These are phyloP conservation scores for Lomographa bimaculata DNA, from an alignment of 2,888 invertebrate genomes.

Conservation along the genomic window DNA sequence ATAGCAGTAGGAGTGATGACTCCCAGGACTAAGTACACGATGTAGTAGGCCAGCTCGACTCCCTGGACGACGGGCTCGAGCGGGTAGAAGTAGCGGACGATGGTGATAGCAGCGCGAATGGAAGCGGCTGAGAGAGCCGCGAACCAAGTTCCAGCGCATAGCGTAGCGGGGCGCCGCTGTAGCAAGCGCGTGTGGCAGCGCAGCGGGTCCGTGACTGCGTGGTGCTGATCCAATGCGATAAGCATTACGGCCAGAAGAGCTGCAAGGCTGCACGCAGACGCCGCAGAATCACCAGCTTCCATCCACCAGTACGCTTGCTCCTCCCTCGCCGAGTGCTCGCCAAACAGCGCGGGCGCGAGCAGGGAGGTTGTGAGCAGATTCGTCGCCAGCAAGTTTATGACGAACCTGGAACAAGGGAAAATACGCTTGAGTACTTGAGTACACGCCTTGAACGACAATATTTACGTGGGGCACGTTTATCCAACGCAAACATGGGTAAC, in stretches of 20 bases:
- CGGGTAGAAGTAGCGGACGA: conserved; percentile 60
- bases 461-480: conserved; percentile 31
- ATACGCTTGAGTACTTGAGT: conserved; percentile 34
- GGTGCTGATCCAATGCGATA: conserved; percentile 80
- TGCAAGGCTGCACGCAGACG: conserved; percentile 64
- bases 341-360: conserved; percentile 76
- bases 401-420: conserved; percentile 84
- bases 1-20: conserved; percentile 79
- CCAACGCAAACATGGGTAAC: conserved; percentile 23
- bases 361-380: conserved; percentile 76
- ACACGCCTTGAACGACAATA: conserved; percentile 28
- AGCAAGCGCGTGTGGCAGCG: conserved; percentile 78
- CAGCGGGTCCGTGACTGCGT: conserved; percentile 79
- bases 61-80: conserved; percentile 53
- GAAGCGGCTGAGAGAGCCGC: conserved; percentile 67
- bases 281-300: conserved; percentile 79
- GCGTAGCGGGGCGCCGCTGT: conserved; percentile 68
- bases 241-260: conserved; percentile 70
- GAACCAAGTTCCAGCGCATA: conserved; percentile 82
- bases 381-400: conserved; percentile 83
- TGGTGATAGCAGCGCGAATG: conserved; percentile 60
- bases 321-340: conserved; percentile 86
- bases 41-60: conserved; percentile 64
- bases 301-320: conserved; percentile 81
- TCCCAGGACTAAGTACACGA: conserved; percentile 67